Evolutionary conservation across 2,797 vertebrate genomes (phyloP), one percentile per base, ranked within the genome.

Genomic region (Crossoptilon crossoptilon): DNA sequence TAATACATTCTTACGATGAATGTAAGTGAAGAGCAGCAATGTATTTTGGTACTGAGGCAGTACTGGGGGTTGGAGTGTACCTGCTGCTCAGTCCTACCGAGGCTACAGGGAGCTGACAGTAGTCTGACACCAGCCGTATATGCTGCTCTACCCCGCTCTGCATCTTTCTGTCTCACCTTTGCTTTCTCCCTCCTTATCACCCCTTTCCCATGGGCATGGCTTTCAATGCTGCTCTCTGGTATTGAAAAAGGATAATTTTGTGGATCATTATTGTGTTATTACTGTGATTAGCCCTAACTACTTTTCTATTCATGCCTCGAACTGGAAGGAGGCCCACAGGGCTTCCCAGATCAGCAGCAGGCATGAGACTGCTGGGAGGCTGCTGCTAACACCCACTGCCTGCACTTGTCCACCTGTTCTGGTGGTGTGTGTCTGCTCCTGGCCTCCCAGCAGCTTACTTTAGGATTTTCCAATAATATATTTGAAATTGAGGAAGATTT

Each of bases 191-290:
- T 91, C 24, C 59, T 0, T 39, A 3, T 70, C 51, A 93, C n/a
- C 53, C 55, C 51, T 84, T 88, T 88, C 73, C 75, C 43, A 9
- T 29, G 71, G 70, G 24, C 63, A 16, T 4, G 59, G 59, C 59
- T 91, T 84, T 92, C 80, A 68, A 0, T 76, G 29, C 83, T 0
- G 1, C 91, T 86, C 3, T 0, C 46, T 78, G 73, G 18, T 91
- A 67, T 48, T 72, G 84, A 75, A 91, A 43, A 83, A 85, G 87
- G 67, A 73, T 91, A 85, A 95, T 93, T 93, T 64, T 81, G 84
- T 78, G 66, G 62, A 83, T 93, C 59, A 3, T 93, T 94, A 69
- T 91, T 88, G 67, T 77, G 81, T 84, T 92, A 95, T 94, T 95
- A 91, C 48, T 91, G 88, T 76, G 93, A 93, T 96, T 87, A 94